Base-by-base conservation (phyloP, 2,888 invertebrate genomes). In the Piscicola geometra region DNA sequence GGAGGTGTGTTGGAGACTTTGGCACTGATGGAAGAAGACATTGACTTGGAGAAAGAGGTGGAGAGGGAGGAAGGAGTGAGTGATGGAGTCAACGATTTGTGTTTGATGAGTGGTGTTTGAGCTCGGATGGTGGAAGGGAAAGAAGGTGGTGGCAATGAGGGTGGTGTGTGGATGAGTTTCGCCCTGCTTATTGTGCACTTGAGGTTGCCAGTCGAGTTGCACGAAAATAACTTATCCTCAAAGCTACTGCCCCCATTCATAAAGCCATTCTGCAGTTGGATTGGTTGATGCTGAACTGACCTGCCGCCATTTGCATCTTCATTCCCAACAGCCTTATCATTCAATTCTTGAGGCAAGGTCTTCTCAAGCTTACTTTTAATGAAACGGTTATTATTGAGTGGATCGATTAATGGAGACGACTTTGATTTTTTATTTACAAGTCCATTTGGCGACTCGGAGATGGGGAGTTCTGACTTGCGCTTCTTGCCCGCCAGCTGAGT, bases 151-250 rank as follows among this genome's bases (percentile, higher is more conserved):
- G 41, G 36, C n/a, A 41, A 36, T 3, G 30, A 21, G 25, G 47
- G 41, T 32, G 69, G 41, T 21, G 71, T 41, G 9, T 71, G 41
- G 41, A 52, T 28, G 52, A 33, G 50, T 32, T 52, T 30, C 18
- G 71, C 47, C n/a, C 71, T 47, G 30, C 60, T 56, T 56, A 71
- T 71, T 52, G 71, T 71, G 52, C 71, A 71, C 52, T 71, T 71
- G 9, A 71, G 32, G n/a, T 56, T 56, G 41, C 50, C 71, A 25
- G 71, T 32, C 18, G 52, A 71, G 21, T 71, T 52, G 30, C 71
- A 71, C 28, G 71, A 71, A 71, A 71, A 71, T 0, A 71, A 50
- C 52, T 71, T 71, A 21, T 50, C 50, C 28, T 71, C 52, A 28
- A 25, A n/a, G n/a, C n/a, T 25, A 47, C 28, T 50, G 28, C 28